phyloP scores from a whole-genome alignment of 53 echinoderm and acorn worm species.

The Mesocentrotus franciscanus region DNA sequence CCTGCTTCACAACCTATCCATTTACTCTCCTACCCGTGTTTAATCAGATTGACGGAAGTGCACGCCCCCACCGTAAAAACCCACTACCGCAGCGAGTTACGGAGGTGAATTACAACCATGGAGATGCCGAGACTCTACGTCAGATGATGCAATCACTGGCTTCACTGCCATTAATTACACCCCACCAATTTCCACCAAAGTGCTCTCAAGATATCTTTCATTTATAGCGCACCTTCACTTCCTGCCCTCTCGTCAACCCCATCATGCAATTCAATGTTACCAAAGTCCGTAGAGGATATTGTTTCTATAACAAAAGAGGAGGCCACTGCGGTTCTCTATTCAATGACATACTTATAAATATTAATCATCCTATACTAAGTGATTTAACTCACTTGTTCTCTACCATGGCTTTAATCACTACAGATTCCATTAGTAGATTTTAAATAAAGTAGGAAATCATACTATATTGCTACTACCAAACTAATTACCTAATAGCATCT shows the following conservation, averaged over 20 bases:
- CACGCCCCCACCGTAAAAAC: background rate
- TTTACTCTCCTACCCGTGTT: conserved; percentile 31
- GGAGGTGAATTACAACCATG: conserved; percentile 28
- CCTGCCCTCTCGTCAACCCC: background rate
- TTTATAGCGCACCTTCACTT: conserved; percentile 22
- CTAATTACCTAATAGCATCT: conserved; percentile 23
- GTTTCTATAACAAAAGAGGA: conserved; percentile 18
- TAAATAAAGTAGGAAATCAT: background rate
- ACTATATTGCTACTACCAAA: background rate
- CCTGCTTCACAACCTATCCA: conserved; percentile 52
- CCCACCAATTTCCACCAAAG: background rate
- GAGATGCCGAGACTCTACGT: background rate
- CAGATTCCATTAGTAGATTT: background rate
- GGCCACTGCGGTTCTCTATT: background rate
- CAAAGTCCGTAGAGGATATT: background rate
- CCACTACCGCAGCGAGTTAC: background rate
- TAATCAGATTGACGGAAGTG: conserved; percentile 48
- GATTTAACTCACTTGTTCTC: background rate
- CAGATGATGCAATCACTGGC: conserved; percentile 35
- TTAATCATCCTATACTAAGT: background rate
- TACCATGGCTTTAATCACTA: background rate
- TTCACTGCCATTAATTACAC: conserved; percentile 43
- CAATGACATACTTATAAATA: background rate
- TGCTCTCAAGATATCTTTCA: conserved; percentile 36
- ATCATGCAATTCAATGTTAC: conserved; percentile 10